Evolutionary conservation across 2,113 vertebrate genomes (phyloP).

Genomic region (Rattus rattus): DNA sequence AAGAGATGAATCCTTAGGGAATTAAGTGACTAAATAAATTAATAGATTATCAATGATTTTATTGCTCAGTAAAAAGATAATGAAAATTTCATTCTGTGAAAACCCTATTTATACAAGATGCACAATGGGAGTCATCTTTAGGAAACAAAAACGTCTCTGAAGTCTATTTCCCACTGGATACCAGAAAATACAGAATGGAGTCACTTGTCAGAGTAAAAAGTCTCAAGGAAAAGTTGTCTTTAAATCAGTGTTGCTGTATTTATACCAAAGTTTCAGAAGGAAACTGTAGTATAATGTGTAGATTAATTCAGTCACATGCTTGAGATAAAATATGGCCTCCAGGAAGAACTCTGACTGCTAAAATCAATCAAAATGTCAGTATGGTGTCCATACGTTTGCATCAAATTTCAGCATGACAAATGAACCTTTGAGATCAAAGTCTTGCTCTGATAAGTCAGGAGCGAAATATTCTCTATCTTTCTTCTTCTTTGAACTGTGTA

Average conservation of each 20-base stretch:
- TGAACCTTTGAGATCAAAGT: conserved; percentile 5
- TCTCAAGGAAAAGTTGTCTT: conserved; percentile 41
- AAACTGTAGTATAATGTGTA: neutral
- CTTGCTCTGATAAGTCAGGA: neutral
- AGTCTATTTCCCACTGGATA: neutral
- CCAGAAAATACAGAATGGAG: conserved; percentile 57
- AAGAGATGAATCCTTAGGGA: conserved; percentile 30
- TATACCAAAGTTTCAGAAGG: conserved; percentile 35
- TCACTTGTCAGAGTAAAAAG: conserved; percentile 12
- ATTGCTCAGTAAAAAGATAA: conserved; percentile 51
- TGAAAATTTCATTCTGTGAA: conserved; percentile 62
- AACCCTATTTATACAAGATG: neutral
- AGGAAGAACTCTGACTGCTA: neutral
- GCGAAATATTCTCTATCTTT: neutral
- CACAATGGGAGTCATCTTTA: neutral
- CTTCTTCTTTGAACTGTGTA: conserved; percentile 22
- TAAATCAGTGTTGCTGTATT: conserved; percentile 15
- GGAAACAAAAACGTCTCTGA: neutral
- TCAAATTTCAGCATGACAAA: accelerated
- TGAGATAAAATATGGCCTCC: neutral
- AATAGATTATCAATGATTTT: conserved; percentile 66
- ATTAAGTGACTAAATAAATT: conserved; percentile 59
- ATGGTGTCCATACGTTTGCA: neutral
- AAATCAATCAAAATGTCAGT: neutral
- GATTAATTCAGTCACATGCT: conserved; percentile 22